Conservation (phyloP, 2,888 invertebrate species). For the Orthosia gothica region DNA sequence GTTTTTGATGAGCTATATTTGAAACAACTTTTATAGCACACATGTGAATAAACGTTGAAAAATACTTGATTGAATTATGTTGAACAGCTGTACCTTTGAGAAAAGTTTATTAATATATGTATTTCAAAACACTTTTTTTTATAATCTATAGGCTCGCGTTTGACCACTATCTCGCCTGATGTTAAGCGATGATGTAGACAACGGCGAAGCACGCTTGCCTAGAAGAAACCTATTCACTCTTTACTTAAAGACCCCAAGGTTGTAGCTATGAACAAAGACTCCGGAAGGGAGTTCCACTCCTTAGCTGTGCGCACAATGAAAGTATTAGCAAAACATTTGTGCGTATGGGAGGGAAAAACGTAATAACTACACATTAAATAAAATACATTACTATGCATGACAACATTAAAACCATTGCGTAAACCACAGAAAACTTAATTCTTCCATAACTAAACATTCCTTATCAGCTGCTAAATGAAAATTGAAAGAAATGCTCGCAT, state of each 20-base stretch:
- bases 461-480: conserved; percentile 59
- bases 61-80: not conserved
- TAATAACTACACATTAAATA: not conserved
- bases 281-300: too few species aligned
- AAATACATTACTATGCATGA: conserved; percentile 3
- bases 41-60: not conserved
- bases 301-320: too few species aligned
- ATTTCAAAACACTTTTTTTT: not conserved
- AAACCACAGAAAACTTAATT: conserved; percentile 9
- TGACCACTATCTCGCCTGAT: too few species aligned
- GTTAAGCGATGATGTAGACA: too few species aligned
- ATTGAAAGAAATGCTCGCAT: conserved; percentile 66
- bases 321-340: too few species aligned
- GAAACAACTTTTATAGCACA: not conserved
- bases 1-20: conserved; percentile 14
- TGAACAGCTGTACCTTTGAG: not conserved
- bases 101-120: not conserved
- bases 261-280: too few species aligned
- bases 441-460: conserved; percentile 28
- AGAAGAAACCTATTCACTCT: too few species aligned
- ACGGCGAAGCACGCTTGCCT: too few species aligned
- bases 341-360: too few species aligned
- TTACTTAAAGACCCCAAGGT: too few species aligned
- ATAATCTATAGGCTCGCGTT: too few species aligned
- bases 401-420: not conserved